Evolutionary conservation across 2,888 invertebrate genomes (phyloP).

Genomic region (Lasioglossum leucozonium): DNA sequence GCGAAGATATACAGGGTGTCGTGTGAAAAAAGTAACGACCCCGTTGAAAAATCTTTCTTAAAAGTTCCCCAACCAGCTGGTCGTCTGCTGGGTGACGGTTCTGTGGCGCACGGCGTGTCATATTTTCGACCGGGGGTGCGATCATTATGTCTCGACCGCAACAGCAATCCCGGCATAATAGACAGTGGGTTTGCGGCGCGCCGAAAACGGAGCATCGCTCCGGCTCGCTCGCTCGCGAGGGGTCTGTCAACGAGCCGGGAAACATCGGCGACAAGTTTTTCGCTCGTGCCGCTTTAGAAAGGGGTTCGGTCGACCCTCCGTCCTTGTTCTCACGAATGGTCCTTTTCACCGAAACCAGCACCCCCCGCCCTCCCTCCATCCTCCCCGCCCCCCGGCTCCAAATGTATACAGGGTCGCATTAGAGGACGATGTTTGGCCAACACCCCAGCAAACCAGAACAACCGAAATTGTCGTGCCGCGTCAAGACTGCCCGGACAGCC

Average conservation of each 20-base stretch:
- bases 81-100: no score
- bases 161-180: neutral
- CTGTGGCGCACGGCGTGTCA: neutral
- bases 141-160: neutral
- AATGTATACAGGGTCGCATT: slow-evolving; percentile 60
- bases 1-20: neutral
- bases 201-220: slow-evolving; percentile 20
- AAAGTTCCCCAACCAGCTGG: no score
- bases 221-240: no score
- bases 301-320: slow-evolving; percentile 1
- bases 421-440: slow-evolving; percentile 73
- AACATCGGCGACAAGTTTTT: slow-evolving; percentile 61
- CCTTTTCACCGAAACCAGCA: slow-evolving; percentile 5
- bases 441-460: slow-evolving; percentile 64
- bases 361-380: neutral
- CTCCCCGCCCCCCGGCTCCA: neutral
- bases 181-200: neutral
- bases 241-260: slow-evolving; percentile 28
- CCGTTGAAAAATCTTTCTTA: no score
- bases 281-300: slow-evolving; percentile 56
- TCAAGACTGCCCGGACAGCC: slow-evolving; percentile 66
- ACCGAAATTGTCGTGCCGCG: slow-evolving; percentile 62
- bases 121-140: neutral
- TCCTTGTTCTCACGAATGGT: slow-evolving; percentile 24
- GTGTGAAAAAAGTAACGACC: neutral